Evolutionary conservation across 2,113 vertebrate species (phyloP).

Genomic region (Tragulus kanchil): DNA sequence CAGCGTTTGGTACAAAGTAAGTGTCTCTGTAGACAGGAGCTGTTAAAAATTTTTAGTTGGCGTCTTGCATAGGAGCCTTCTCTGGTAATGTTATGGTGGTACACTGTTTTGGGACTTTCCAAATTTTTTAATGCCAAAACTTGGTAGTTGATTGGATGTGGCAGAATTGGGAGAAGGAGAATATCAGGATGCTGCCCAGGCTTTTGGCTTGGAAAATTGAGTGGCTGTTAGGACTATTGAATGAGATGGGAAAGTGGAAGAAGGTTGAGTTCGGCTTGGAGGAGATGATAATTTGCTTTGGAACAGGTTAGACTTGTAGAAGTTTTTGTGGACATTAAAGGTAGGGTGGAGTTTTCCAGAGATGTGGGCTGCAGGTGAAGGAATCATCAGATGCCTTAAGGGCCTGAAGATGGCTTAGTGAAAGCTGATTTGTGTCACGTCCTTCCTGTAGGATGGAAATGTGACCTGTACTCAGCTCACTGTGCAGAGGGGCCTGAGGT

Average conservation of each 20-base stretch:
- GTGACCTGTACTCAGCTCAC: neutral
- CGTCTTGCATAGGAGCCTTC: neutral
- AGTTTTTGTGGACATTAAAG: neutral
- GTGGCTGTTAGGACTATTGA: neutral
- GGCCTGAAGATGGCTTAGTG: neutral
- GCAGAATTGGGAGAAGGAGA: neutral
- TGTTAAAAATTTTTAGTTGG: neutral
- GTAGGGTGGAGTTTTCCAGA: neutral
- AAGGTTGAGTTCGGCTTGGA: neutral
- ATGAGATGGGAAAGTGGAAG: neutral
- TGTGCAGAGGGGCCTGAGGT: neutral
- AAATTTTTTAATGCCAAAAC: constrained; percentile 46
- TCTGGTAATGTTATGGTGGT: neutral
- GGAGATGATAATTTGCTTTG: constrained; percentile 18
- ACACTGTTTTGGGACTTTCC: neutral
- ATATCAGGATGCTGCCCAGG: neutral
- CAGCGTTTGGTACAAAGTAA: constrained; percentile 14
- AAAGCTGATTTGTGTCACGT: constrained; percentile 52
- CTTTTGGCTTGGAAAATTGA: constrained; percentile 58
- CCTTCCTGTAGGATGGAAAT: constrained; percentile 17
- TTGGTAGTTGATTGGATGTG: neutral
- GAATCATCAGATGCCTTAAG: neutral
- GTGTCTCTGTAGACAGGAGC: neutral
- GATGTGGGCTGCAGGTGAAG: neutral
- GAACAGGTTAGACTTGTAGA: neutral